Percentiles rank a stretch among this genome's conserved stretches.
phyloP scores from a whole-genome alignment of 2,888 invertebrate genomes.

The Ethmia dodecea region DNA sequence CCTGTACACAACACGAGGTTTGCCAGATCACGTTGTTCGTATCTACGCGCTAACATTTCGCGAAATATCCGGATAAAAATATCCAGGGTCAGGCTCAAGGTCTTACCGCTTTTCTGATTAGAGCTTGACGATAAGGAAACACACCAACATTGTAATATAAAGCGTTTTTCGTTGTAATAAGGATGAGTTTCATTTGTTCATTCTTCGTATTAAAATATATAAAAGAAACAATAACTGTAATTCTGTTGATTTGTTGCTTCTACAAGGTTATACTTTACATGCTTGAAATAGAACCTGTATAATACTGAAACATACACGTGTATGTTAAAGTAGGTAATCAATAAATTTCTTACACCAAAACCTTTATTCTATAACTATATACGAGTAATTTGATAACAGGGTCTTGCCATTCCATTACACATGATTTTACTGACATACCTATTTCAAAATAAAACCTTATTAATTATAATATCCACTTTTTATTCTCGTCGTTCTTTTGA shows the following conservation, averaged over 20 bases:
- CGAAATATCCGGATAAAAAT: conserved; percentile 74
- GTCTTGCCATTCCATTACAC: no score
- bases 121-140: conserved; percentile 56
- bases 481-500: no score
- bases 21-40: conserved; percentile 42
- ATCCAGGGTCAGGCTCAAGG: conserved; percentile 75
- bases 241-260: conserved; percentile 59
- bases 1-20: conserved; percentile 24
- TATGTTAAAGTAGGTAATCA: no score
- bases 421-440: no score
- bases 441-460: no score
- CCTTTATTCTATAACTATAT: no score
- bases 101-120: conserved; percentile 70
- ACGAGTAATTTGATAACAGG: no score
- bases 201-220: conserved; percentile 21
- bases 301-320: no score
- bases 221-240: conserved; percentile 64
- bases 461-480: no score
- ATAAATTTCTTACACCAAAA: no score
- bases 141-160: conserved; percentile 34
- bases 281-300: conserved; percentile 38
- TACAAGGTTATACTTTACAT: conserved; percentile 53
- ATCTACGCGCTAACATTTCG: conserved; percentile 53
- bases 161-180: conserved; percentile 33
- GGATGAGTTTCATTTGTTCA: conserved; percentile 32